These are phyloP conservation scores for Netelia virgata DNA, from an alignment of 2,888 invertebrate species.

Conservation along the genomic window DNA sequence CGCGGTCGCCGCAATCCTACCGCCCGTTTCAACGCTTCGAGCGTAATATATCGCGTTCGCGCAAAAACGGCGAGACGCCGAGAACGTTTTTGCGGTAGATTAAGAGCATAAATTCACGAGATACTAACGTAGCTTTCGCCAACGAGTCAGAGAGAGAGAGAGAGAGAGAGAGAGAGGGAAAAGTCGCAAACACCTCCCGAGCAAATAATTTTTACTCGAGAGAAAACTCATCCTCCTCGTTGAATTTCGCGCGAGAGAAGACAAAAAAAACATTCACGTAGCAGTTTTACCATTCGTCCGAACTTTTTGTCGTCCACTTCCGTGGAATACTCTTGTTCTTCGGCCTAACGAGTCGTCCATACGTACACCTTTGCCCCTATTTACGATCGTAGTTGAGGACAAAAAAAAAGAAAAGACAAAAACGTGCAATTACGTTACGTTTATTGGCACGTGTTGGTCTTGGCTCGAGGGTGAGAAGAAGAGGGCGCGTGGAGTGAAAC, in stretches of 20 bases:
- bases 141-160: constrained; percentile 10
- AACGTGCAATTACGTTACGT: no score
- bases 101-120: constrained; percentile 67
- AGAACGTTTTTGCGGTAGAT: constrained; percentile 65
- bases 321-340: no score
- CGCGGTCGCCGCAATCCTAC: neutral
- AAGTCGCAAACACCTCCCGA: constrained; percentile 6
- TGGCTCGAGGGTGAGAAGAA: neutral
- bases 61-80: constrained; percentile 34
- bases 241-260: neutral
- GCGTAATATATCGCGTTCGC: constrained; percentile 17
- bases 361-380: no score
- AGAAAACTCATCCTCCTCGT: neutral
- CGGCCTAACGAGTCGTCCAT: no score
- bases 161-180: neutral
- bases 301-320: no score
- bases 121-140: constrained; percentile 52
- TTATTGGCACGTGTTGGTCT: constrained; percentile 10
- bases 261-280: neutral
- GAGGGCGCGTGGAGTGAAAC: neutral
- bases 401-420: no score
- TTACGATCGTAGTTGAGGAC: no score
- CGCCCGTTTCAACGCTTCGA: neutral
- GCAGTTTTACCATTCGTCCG: no score
- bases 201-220: constrained; percentile 33